Evolutionary conservation across 53 echinoderm and acorn worm species (phyloP).

Genomic region (Henricia sp.): DNA sequence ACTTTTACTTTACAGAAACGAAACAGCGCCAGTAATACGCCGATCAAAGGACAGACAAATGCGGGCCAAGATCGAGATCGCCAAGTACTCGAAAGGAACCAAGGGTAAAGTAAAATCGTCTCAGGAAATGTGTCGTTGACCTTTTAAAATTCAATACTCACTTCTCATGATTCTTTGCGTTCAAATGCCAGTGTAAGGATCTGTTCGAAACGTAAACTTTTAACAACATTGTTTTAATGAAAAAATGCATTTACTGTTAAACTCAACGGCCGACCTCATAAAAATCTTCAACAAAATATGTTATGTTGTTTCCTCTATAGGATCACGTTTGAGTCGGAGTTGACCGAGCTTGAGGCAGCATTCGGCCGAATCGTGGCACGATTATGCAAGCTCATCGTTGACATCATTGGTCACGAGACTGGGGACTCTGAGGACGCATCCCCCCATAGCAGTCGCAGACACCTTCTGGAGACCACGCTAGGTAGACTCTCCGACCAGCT

Average conservation of each 20-base stretch:
- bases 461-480: constrained; percentile 69
- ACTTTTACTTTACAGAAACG: not conserved
- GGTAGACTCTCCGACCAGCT: constrained; percentile 85
- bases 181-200: too few species aligned
- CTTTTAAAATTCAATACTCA: too few species aligned
- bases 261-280: not conserved
- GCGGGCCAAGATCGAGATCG: not conserved
- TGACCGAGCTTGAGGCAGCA: constrained; percentile 68
- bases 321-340: constrained; percentile 61
- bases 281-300: not conserved
- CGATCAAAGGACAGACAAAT: not conserved
- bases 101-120: too few species aligned
- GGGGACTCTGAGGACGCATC: constrained; percentile 31
- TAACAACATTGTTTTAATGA: too few species aligned
- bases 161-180: too few species aligned
- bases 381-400: constrained; percentile 76
- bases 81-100: not conserved
- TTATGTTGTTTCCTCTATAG: not conserved
- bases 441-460: constrained; percentile 11
- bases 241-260: not conserved
- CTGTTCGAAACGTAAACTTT: too few species aligned
- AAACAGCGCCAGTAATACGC: not conserved
- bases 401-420: constrained; percentile 56
- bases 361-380: constrained; percentile 74
- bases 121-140: too few species aligned